Evolutionary conservation across 2,797 vertebrate species (phyloP), one percentile per base, ranked within the genome.

Genomic region (Perodicticus potto): DNA sequence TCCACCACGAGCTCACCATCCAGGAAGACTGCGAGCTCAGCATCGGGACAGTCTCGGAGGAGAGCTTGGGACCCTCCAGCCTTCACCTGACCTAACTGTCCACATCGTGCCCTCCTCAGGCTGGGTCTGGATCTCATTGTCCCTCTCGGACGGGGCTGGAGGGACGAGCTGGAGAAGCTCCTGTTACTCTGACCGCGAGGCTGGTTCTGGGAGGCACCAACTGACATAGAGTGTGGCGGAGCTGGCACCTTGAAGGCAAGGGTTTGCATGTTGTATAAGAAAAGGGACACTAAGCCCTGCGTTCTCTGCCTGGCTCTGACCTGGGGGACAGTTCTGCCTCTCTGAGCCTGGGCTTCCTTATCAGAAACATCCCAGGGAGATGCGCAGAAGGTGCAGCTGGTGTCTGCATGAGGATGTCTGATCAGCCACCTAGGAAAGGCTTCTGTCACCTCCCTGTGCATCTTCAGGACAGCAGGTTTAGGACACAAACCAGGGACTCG

Each of bases 1-100:
- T 83, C 1, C 77, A 87, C 16, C 96, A 97, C 0, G 93, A 98
- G 17, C 96, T 98, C 69, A 96, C 94, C 16, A 13, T 98, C 7
- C 13, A 97, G 22, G 72, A 19, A 1, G 73, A 80, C 53, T 70
- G 34, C 27, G 25, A 12, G 7, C 53, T 29, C 27, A 19, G n/a
- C 49, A 7, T n/a, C 43, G 8, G 22, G 34, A 53, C 14, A 7
- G 40, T 53, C 12, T 20, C 1, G 2, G 1, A 1, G 2, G 27
- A 17, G 10, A n/a, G 11, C 9, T 19, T 69, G 9, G 73, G 72
- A 57, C 22, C 61, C 65, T 14, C 7, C 19, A 57, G 4, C 74
- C 53, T 16, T 3, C 0, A 61, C 6, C 49, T 85, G 67, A 37
- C 45, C 40, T 2, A 14, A 11, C 25, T 0, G 1, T 29, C 34